Evolutionary conservation across 2,797 vertebrate species (phyloP), one percentile per base, ranked within the genome.

Genomic region (Babyrousa celebensis): DNA sequence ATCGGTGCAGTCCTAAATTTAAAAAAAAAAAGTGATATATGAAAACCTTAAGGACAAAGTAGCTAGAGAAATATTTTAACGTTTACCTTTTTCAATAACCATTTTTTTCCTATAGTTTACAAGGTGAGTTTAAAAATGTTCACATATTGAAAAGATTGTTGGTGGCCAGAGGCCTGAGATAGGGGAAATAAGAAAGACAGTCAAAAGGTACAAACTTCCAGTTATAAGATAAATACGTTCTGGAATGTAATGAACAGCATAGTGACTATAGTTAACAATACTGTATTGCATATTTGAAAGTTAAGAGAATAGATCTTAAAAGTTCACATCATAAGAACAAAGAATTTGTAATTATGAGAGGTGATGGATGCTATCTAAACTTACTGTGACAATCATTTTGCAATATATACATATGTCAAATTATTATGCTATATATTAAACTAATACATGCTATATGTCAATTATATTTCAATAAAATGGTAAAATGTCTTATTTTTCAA

Each of bases 401-500:
- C 75, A 54, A 77, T n/a, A 48, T 48, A 48, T 48, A 48, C 43
- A 48, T 48, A 48, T 48, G 9, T 48, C 43, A 75, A 74, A 84
- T 54, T 43, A 70, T 27, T 36, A 70, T 56, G 65, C 18, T 11
- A 7, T 36, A 36, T 10, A 32, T 56, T 70, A 20, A 79, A 83
- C 12, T 65, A 36, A 70, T 54, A 72, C 65, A 70, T 32, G 36
- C 70, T 86, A 25, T 36, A 84, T 62, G 29, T 70, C 54, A 62
- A 58, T 48, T 78, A 70, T 62, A 70, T 60, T n/a, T 52, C 74
- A 93, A 52, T 82, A 78, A 78, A 86, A 52, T n/a, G 43, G 74
- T 43, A 71, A 94, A 79, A 78, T 16, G 20, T n/a, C 87, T n/a
- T 23, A 67, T 36, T 87, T 88, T 71, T 93, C 65, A 96, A 94